Percentiles rank a stretch among this genome's conserved stretches.
These are phyloP conservation scores for Onychomys leucogaster DNA, from an alignment of 2,797 vertebrate species.

Conservation along the genomic window DNA sequence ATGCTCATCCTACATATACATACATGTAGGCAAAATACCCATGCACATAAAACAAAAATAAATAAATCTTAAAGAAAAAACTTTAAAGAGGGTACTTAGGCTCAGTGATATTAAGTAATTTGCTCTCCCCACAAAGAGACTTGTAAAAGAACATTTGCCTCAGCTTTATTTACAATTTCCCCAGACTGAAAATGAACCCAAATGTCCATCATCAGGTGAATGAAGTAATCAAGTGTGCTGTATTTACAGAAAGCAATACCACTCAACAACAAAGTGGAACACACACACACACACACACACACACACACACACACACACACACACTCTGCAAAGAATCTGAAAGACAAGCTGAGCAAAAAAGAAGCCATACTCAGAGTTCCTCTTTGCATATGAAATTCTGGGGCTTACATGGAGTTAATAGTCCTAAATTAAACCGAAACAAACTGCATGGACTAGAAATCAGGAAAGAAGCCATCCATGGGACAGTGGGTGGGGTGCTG, in stretches of 20 bases:
- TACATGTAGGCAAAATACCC: background rate
- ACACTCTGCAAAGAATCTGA: background rate
- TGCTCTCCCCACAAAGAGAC: background rate
- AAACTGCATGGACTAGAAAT: background rate
- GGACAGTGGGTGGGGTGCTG: rapidly evolving
- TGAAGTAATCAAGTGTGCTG: background rate
- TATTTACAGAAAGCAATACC: background rate
- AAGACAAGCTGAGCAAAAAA: background rate
- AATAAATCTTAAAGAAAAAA: background rate
- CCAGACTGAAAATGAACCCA: slow-evolving; percentile 44
- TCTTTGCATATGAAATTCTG: background rate
- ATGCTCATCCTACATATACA: background rate
- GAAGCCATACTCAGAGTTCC: background rate
- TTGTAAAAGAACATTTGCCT: background rate
- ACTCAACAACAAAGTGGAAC: slow-evolving; percentile 7
- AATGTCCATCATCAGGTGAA: background rate
- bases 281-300: background rate
- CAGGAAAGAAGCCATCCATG: background rate
- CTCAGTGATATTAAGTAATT: slow-evolving; percentile 21
- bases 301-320: background rate
- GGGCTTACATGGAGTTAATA: background rate
- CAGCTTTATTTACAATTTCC: slow-evolving; percentile 33
- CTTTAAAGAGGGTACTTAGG: background rate
- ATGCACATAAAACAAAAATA: background rate
- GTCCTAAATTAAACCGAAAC: background rate